Evolutionary conservation across 2,888 invertebrate species (phyloP), one percentile per base, ranked within the genome.

Genomic region (Agrypnus murinus): DNA sequence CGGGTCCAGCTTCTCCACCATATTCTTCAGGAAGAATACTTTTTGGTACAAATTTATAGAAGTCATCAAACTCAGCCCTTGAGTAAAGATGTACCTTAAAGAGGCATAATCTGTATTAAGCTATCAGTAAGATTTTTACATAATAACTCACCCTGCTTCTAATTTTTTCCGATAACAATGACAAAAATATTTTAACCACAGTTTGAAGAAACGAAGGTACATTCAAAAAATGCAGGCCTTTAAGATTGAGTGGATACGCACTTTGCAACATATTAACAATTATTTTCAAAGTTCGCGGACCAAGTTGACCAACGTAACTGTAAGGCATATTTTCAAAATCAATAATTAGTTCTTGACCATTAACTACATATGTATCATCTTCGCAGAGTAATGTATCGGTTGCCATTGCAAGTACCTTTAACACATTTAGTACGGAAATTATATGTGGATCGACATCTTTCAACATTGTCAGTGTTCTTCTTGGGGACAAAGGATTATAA

Each of bases 281-380:
- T 31, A 46, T 62, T 17, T 1, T 48, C 12, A 62, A n/a, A 62
- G n/a, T 0, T 7, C 7, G 6, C 12, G 62, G 62, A 32, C 46
- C 40, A 6, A 19, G 0, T 43, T 59, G 59, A 5, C 12, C 6
- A 1, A 59, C 8, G 19, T 43, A 59, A 17, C 14, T 19, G 2
- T 15, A 59, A 40, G 7, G 14, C n/a, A 43, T 3, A 0, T 2
- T 19, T 10, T 19, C 9, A 31, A 15, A 59, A 40, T 59, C 59
- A 12, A 25, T 2, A 0, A 10, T 36, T 12, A 2, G 1, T n/a
- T 19, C 12, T 2, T 9, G 1, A 12, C 59, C 59, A 2, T 14
- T 6, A 10, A 59, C 12, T 0, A 14, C 19, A 4, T 4, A 31
- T 17, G 12, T 25, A 31, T 59, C 25, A 40, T 59, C 25, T 25